Evolutionary conservation across 2,888 invertebrate species (phyloP), one percentile per base, ranked within the genome.

Genomic region (Chironomus riparius): DNA sequence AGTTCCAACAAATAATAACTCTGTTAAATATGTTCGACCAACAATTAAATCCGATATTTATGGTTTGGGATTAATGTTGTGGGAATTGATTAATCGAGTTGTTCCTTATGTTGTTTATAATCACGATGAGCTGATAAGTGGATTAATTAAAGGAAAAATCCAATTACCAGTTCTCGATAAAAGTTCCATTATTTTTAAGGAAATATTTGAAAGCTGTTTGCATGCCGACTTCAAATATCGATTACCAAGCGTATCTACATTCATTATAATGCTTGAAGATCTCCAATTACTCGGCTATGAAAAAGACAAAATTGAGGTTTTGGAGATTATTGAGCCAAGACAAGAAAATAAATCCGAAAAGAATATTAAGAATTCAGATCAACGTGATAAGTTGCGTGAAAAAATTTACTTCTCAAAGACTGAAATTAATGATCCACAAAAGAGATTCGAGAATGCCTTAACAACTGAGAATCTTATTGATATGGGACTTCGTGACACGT

Each of bases 31-130:
- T 77, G 78, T 79, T 2, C 77, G 77, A 77, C 79, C 79, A 48
- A 77, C 78, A 7, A 77, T 74, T 56, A 47, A 71, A 24, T 70
- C 79, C 1, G 79, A 79, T 76, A 76, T 78, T 7, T 79, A 78
- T 73, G 70, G 76, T 10, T 68, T 79, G 48, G 76, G 78, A 22
- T 71, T 79, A 13, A 56, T 79, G 21, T 61, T 79, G 13, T 79
- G 79, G 79, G 79, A 79, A 76, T 70, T 78, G 47, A 56, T 79
- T 22, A 79, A 79, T 70, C 47, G 77, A 12, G 77, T 77, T 76
- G 76, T 78, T 62, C 79, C 79, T 22, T 79, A 77, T 77, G 78
- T 76, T 4, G 72, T 78, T 28, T 78, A 77, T 69, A 78, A 71
- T 62, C 74, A 78, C 24, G 48, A 68, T 24, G 79, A 79, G 74